Percentiles rank a stretch among this genome's conserved stretches.
These are phyloP conservation scores for Frankliniella intonsa DNA, from an alignment of 2,888 invertebrate genomes.

Conservation along the genomic window DNA sequence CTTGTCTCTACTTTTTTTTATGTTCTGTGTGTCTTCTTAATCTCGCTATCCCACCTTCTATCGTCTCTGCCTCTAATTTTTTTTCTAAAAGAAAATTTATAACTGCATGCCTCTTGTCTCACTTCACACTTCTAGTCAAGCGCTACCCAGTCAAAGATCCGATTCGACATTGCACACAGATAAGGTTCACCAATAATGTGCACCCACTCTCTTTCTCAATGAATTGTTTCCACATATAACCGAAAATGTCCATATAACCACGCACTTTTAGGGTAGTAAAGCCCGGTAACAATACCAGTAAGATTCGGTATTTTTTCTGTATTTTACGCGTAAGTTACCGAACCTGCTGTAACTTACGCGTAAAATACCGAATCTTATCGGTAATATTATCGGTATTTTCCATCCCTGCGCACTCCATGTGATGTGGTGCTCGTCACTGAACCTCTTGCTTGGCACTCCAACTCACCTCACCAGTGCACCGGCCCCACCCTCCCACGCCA, in stretches of 20 bases:
- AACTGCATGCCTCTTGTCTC: conserved; percentile 12
- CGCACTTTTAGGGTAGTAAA: too few species aligned
- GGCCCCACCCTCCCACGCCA: too few species aligned
- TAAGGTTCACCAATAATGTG: too few species aligned
- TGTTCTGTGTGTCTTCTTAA: conserved; percentile 6
- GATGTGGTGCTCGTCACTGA: conserved; percentile 33
- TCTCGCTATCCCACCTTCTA: background rate
- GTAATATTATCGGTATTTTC: too few species aligned
- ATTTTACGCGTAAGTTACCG: too few species aligned
- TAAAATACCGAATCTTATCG: too few species aligned
- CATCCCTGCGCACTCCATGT: background rate
- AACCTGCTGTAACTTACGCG: too few species aligned
- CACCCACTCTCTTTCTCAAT: background rate
- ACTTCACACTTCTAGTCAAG: conserved; percentile 6
- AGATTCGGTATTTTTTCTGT: too few species aligned
- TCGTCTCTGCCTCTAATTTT: background rate
- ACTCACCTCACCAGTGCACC: too few species aligned
- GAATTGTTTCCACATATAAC: background rate
- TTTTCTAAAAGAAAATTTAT: background rate
- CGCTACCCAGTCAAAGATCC: conserved; percentile 4
- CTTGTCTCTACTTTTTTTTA: background rate
- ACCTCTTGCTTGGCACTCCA: conserved; percentile 27
- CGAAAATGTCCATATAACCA: too few species aligned
- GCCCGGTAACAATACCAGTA: too few species aligned
- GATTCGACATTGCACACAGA: too few species aligned